Evolutionary conservation across 1,140 invertebrate genomes (phyloP), one percentile per base, ranked within the genome.

Genomic region (Platyscapa corneri): DNA sequence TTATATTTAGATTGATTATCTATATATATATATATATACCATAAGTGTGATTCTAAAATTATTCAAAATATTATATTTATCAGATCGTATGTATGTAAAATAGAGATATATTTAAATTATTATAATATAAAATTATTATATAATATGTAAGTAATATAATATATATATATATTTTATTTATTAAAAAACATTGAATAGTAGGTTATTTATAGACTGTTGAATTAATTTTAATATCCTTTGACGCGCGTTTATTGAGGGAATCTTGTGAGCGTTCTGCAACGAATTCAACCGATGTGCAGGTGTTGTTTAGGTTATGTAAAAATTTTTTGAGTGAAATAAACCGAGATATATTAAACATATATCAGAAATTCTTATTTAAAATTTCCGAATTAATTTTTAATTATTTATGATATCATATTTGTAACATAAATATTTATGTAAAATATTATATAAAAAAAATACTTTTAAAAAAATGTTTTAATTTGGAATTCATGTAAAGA

Each of bases 51-150:
- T 32, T 64, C 30, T 83, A 39, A 70, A 23, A 53, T n/a, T 67
- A 78, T 49, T 34, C 49, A 34, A 70, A 12, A 39, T 85, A 86
- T 23, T 53, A 67, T 23, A 65, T 76, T 53, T 82, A 82, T 78
- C 2, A 27, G 30, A 84, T 80, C 56, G 64, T 82, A 78, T 82
- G 42, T 86, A 67, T 67, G 77, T 65, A 65, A 53, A 83, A 49
- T 32, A 77, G 81, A 86, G 53, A 88, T 53, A 87, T 18, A 88
- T 76, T 88, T 34, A 87, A 23, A 67, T 67, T 67, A 67, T 67
- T 88, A 87, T 85, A 87, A 83, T 87, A 72, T 53, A 82, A 77
- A 82, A 67, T 78, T 81, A 84, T 32, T 12, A 70, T 49, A 53
- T 67, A 70, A 27, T 42, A n/a, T n/a, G n/a, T n/a, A n/a, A n/a